Percentiles rank a stretch among this genome's conserved stretches.
These are phyloP conservation scores for Pterocles gutturalis DNA, from an alignment of 2,113 vertebrate genomes.

Conservation along the genomic window DNA sequence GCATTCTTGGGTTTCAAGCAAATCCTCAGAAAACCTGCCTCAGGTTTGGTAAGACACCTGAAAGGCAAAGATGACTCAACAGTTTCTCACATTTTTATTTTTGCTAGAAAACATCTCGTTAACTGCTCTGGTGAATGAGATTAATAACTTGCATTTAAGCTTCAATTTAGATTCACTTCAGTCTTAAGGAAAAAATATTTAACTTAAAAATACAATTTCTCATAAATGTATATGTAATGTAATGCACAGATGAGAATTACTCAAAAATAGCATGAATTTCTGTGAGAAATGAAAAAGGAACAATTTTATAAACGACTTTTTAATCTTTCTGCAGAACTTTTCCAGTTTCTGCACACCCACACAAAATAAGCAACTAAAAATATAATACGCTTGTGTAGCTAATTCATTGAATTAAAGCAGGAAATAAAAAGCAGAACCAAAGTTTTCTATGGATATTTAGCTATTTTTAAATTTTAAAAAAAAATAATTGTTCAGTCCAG, in stretches of 20 bases:
- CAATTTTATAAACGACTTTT: background rate
- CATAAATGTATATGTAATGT: background rate
- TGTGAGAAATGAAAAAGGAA: conserved; percentile 17
- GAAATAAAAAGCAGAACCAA: background rate
- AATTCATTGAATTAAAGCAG: background rate
- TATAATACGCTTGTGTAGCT: background rate
- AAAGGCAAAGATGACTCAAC: background rate
- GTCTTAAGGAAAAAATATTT: background rate
- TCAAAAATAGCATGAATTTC: background rate
- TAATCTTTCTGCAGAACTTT: background rate
- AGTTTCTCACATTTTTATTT: background rate
- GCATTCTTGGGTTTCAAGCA: background rate
- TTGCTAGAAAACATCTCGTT: background rate
- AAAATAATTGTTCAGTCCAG: background rate
- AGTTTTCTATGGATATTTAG: background rate
- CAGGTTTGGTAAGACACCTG: background rate
- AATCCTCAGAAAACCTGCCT: background rate
- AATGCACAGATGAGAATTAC: background rate
- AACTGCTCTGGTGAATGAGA: background rate
- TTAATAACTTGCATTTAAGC: background rate
- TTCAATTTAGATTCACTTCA: background rate
- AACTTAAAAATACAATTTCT: background rate
- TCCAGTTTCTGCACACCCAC: background rate
- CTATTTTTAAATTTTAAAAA: background rate
- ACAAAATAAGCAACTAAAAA: background rate